Evolutionary conservation across 2,113 vertebrate species (phyloP).

Genomic region (Callipepla squamata): DNA sequence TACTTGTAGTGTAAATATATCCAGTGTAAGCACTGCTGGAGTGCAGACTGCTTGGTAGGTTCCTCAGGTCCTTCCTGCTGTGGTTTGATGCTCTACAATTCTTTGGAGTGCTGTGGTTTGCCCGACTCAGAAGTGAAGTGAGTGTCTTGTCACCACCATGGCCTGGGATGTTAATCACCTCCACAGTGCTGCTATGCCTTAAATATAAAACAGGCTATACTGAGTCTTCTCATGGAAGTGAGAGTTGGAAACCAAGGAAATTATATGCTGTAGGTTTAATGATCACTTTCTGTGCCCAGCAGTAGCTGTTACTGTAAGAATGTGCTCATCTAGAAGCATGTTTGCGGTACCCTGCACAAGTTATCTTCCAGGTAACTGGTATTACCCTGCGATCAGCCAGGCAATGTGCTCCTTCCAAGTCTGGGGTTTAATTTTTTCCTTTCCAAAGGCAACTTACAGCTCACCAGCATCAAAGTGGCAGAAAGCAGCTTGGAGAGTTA

Average conservation of each 20-base stretch:
- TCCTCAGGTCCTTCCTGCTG: background rate
- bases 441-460: background rate
- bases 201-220: background rate
- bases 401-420: background rate
- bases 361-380: background rate
- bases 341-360: background rate
- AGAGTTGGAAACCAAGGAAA: background rate
- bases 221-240: fast-evolving
- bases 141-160: background rate
- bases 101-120: background rate
- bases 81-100: background rate
- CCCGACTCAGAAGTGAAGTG: background rate
- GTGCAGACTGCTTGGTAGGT: background rate
- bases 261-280: background rate
- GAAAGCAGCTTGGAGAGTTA: background rate
- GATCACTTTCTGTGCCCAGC: background rate
- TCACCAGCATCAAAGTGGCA: background rate
- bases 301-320: background rate
- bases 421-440: background rate
- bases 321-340: background rate
- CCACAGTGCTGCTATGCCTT: background rate
- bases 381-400: background rate
- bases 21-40: background rate
- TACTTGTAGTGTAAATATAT: background rate
- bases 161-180: background rate